Percentiles rank a stretch among this genome's conserved stretches.
phyloP scores from a whole-genome alignment of 2,113 vertebrate genomes.

The Campylorhamphus procurvoides region DNA sequence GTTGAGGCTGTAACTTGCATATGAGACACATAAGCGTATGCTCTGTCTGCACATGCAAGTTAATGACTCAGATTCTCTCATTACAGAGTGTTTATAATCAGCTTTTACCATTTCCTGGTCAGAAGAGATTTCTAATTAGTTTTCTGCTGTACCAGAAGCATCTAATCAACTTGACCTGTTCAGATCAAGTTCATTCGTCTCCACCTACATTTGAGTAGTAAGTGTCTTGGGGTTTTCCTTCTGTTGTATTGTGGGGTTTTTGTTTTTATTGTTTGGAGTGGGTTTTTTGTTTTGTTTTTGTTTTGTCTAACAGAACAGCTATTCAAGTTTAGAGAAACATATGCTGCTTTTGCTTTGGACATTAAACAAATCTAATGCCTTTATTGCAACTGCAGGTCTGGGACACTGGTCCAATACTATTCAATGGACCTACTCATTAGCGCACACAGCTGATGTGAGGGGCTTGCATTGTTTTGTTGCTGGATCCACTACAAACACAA shows the following conservation, averaged over 20 bases:
- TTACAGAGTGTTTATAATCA: conserved; percentile 3
- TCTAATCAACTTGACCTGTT: neutral
- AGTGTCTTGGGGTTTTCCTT: neutral
- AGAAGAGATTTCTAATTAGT: neutral
- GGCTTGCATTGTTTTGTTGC: conserved; percentile 43
- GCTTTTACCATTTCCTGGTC: neutral
- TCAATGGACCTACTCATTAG: neutral
- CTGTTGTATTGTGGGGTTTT: neutral
- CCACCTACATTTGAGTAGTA: neutral
- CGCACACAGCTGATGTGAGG: conserved; percentile 60
- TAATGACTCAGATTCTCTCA: conserved; percentile 18
- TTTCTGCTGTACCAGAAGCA: neutral
- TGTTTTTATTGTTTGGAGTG: neutral
- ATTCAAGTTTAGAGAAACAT: neutral
- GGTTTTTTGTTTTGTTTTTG: neutral
- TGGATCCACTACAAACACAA: conserved; percentile 70
- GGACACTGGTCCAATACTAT: neutral
- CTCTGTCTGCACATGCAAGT: neutral
- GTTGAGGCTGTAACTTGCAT: conserved; percentile 1
- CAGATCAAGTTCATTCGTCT: neutral
- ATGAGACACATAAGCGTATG: neutral
- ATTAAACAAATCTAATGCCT: neutral
- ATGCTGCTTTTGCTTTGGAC: neutral
- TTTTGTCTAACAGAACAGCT: neutral
- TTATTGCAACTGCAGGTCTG: neutral